Percentiles rank a stretch among this genome's conserved stretches.
These are phyloP conservation scores for Junonia oenone DNA, from an alignment of 2,888 invertebrate species.

Conservation along the genomic window DNA sequence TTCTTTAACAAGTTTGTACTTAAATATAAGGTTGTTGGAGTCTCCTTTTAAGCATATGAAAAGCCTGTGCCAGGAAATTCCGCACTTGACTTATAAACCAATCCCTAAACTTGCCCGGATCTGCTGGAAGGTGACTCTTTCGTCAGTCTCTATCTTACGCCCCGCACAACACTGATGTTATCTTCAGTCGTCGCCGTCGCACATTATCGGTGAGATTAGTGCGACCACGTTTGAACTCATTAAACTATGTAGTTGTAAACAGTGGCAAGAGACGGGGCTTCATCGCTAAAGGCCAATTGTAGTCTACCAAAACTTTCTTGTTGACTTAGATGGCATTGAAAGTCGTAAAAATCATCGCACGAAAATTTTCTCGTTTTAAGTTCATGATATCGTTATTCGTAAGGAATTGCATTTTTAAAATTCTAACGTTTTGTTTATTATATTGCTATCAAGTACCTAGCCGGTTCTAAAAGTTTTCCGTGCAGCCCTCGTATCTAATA, in stretches of 20 bases:
- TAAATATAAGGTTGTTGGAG: no score
- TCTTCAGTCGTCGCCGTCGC: no score
- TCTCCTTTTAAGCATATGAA: no score
- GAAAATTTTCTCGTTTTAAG: not conserved
- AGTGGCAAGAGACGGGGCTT: not conserved
- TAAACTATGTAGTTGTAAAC: not conserved
- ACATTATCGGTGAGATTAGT: not conserved
- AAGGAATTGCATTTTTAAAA: not conserved
- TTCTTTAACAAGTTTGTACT: no score
- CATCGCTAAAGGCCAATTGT: not conserved
- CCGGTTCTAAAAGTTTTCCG: no score
- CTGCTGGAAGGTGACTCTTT: no score
- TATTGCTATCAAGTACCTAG: not conserved
- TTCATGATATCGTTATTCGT: not conserved
- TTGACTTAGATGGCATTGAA: not conserved
- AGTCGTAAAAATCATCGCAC: not conserved
- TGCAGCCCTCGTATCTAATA: no score
- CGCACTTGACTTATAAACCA: no score
- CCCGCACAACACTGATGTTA: no score
- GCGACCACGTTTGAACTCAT: not conserved
- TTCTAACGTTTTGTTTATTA: not conserved
- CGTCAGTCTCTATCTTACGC: no score
- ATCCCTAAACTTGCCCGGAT: no score
- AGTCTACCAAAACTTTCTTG: not conserved
- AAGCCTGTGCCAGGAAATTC: no score